Conservation (phyloP, 2,113 vertebrate species). For the Oncorhynchus masou region DNA sequence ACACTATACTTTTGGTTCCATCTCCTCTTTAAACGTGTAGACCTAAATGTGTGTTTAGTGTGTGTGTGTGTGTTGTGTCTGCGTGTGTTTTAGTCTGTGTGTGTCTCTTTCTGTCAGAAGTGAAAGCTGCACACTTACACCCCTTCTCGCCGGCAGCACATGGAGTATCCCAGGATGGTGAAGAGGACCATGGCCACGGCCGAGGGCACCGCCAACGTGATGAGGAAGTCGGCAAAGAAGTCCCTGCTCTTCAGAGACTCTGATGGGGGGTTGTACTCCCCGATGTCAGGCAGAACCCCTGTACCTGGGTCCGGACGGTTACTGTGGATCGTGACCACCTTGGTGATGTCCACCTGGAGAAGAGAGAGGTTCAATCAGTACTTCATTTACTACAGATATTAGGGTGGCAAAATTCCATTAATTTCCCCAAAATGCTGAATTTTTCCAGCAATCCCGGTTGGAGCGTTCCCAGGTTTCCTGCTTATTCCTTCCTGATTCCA, state of each 20-base stretch:
- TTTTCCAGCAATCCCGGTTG: no score
- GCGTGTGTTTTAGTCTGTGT: neutral
- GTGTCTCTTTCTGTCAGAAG: neutral
- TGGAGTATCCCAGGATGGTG: constrained; percentile 92
- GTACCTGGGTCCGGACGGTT: constrained; percentile 78
- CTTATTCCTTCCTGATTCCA: no score
- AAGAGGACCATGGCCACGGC: constrained; percentile 94
- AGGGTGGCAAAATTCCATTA: no score
- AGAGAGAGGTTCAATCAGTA: neutral
- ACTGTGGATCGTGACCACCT: constrained; percentile 82
- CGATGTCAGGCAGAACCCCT: constrained; percentile 91
- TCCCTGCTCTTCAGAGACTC: constrained; percentile 89
- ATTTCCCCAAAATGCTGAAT: no score
- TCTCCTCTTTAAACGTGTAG: no score
- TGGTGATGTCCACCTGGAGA: constrained; percentile 85
- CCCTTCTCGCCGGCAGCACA: constrained; percentile 98
- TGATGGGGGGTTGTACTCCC: constrained; percentile 92
- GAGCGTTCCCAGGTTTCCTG: no score
- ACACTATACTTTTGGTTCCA: no score
- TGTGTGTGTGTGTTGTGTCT: no score
- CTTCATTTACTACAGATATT: no score
- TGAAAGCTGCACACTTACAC: constrained; percentile 85
- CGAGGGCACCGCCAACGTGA: constrained; percentile 92
- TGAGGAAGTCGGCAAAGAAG: constrained; percentile 93
- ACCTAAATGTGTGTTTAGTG: no score